Percentiles rank a stretch among this genome's conserved stretches.
These are phyloP conservation scores for Heliconius erato DNA, from an alignment of 2,888 invertebrate genomes.

Conservation along the genomic window DNA sequence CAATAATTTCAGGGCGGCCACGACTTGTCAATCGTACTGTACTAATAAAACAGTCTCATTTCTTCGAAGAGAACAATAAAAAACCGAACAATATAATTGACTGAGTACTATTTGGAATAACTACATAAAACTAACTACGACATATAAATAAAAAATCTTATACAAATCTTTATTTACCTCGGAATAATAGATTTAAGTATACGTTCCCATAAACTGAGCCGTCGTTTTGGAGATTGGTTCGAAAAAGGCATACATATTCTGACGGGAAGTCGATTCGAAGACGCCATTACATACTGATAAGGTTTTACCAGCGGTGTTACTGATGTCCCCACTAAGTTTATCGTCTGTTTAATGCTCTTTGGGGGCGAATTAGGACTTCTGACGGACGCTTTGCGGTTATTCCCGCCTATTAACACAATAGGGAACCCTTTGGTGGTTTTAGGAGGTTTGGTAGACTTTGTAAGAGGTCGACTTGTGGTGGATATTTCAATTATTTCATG, in stretches of 20 bases:
- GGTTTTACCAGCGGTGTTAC: slow-evolving; percentile 71
- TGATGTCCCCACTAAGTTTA: slow-evolving; percentile 75
- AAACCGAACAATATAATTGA: slow-evolving; percentile 51
- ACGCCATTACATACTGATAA: slow-evolving; percentile 74
- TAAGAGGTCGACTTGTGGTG: slow-evolving; percentile 59
- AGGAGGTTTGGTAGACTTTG: slow-evolving; percentile 45
- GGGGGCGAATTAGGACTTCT: slow-evolving; percentile 64
- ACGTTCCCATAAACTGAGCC: slow-evolving; percentile 71
- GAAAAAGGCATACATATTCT: slow-evolving; percentile 70
- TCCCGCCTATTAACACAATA: slow-evolving; percentile 71
- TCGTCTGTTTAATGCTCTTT: slow-evolving; percentile 63
- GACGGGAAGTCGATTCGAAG: slow-evolving; percentile 64
- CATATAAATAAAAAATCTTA: slow-evolving; percentile 14
- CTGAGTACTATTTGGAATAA: slow-evolving; percentile 41
- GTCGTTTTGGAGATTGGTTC: slow-evolving; percentile 62
- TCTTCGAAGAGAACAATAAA: too few relatives aligned
- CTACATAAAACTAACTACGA: not conserved
- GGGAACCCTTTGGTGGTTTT: slow-evolving; percentile 63
- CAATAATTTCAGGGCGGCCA: too few relatives aligned
- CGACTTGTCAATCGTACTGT: too few relatives aligned
- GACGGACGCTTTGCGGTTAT: slow-evolving; percentile 68
- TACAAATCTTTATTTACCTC: slow-evolving; percentile 48
- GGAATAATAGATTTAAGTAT: slow-evolving; percentile 73
- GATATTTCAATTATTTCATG: slow-evolving; percentile 76
- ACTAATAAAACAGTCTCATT: too few relatives aligned